Evolutionary conservation across 2,113 vertebrate genomes (phyloP).

Genomic region (Macquaria ambigua): DNA sequence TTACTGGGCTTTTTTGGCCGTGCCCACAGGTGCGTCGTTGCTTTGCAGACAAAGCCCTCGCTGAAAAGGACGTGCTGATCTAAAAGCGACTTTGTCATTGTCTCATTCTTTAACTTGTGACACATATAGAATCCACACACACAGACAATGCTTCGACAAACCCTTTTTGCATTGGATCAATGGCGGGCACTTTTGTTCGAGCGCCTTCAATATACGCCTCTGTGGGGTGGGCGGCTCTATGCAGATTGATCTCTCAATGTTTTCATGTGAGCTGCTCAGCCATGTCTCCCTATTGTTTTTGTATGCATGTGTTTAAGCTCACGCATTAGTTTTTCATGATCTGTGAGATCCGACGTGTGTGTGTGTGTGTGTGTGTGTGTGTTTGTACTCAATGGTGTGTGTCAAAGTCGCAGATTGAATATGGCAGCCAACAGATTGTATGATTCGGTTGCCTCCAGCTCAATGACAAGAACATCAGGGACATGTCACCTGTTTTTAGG

Average conservation of each 20-base stretch:
- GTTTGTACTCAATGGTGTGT: conserved; percentile 45
- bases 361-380: conserved; percentile 23
- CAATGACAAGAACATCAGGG: conserved; percentile 51
- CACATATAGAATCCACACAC: background rate
- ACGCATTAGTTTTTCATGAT: conserved; percentile 11
- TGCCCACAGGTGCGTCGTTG: conserved; percentile 64
- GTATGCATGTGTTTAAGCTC: conserved; percentile 40
- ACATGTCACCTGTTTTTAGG: background rate
- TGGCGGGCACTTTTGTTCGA: conserved; percentile 49
- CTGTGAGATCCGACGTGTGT: conserved; percentile 19
- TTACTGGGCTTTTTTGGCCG: conserved; percentile 43
- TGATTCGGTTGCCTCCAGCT: conserved; percentile 57
- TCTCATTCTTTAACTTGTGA: conserved; percentile 34
- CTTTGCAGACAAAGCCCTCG: conserved; percentile 30
- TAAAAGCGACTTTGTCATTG: conserved; percentile 43
- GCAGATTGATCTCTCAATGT: conserved; percentile 59
- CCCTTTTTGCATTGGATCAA: conserved; percentile 52
- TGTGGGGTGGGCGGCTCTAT: conserved; percentile 54
- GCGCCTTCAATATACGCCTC: conserved; percentile 42
- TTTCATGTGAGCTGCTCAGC: conserved; percentile 47
- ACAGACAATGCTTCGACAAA: background rate
- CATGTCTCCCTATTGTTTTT: conserved; percentile 49
- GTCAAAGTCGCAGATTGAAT: conserved; percentile 67
- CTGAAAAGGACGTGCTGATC: conserved; percentile 23
- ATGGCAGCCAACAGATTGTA: conserved; percentile 77